Base-by-base conservation (phyloP, 2,888 invertebrate genomes). In the Lycia hirtaria region DNA sequence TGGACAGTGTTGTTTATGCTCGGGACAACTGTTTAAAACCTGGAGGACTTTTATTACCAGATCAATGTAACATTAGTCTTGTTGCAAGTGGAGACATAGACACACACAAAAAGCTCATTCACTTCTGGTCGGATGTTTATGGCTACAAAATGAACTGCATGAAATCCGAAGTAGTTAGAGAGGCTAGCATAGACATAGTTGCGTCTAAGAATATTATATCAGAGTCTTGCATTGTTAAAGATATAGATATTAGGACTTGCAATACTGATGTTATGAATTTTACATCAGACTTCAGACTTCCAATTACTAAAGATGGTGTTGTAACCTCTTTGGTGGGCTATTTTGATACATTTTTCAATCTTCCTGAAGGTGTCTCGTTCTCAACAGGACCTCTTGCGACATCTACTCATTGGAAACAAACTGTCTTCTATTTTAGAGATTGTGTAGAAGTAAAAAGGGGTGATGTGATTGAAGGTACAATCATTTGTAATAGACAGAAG, bases 361-460 rank as follows among this genome's bases (percentile, higher is more conserved):
- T 96, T 51, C 93, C 94, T 1, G 93, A 94, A 66, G 85, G 93
- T 10, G 93, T 97, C 4, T 85, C 92, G 3, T 95, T 98, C 72
- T 95, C 96, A 47, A 98, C 98, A 0, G 95, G 96, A 0, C 98
- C 98, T 2, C 88, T 93, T 32, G 87, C 92, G 0, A 92, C 93
- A 0, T 92, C 94, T 17, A 98, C 98, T 0, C 98, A 98, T 91
- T 98, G 98, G 98, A 97, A 98, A 78, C 98, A 98, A 83, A 98
- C 98, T 0, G 93, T 98, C 1, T 97, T 98, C 82, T 96, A 96
- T 75, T 92, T 98, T 10, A 95, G 94, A 62, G 93, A 96, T 66
- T 94, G 96, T 26, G 93, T 96, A 41, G 81, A 93, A 43, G 94
- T 97, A 0, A 94, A 94, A 64, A 87, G 94, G 85, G 97, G 96